These are phyloP conservation scores for Cryptoprocta ferox DNA, from an alignment of 2,797 vertebrate genomes.

Conservation along the genomic window DNA sequence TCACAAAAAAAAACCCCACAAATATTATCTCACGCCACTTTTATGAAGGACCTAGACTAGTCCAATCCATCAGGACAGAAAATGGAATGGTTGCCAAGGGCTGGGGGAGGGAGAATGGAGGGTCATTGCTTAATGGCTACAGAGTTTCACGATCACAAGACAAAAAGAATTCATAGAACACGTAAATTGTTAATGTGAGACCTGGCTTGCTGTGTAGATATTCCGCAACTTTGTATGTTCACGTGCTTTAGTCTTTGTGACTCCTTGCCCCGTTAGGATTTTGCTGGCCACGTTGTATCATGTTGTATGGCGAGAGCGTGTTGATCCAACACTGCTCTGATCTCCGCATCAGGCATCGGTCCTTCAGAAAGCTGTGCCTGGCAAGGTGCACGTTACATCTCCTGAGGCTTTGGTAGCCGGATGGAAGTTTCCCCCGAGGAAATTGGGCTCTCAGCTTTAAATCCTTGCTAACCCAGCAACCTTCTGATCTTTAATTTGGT, in stretches of 20 bases:
- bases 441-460: constrained; percentile 18
- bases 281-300: not conserved
- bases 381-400: fast-evolving
- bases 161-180: not conserved
- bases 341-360: fast-evolving
- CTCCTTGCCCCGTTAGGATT: not conserved
- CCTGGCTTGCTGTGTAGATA: not conserved
- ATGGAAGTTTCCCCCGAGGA: constrained; percentile 49
- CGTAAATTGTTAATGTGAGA: not conserved
- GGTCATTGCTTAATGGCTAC: not conserved
- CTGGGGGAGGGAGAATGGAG: not conserved
- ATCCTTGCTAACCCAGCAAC: constrained; percentile 37
- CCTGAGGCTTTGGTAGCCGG: not conserved
- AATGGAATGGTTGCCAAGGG: not conserved
- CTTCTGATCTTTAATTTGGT: constrained; percentile 69
- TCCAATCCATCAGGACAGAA: not conserved
- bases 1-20: not conserved
- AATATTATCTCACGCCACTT: not conserved
- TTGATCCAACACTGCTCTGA: not conserved
- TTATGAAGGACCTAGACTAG: not conserved
- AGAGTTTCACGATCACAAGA: not conserved
- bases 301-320: not conserved
- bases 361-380: not conserved
- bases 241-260: not conserved
- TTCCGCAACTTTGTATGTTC: no score